Conservation (phyloP, 2,113 vertebrate genomes). For the Caloenas nicobarica region DNA sequence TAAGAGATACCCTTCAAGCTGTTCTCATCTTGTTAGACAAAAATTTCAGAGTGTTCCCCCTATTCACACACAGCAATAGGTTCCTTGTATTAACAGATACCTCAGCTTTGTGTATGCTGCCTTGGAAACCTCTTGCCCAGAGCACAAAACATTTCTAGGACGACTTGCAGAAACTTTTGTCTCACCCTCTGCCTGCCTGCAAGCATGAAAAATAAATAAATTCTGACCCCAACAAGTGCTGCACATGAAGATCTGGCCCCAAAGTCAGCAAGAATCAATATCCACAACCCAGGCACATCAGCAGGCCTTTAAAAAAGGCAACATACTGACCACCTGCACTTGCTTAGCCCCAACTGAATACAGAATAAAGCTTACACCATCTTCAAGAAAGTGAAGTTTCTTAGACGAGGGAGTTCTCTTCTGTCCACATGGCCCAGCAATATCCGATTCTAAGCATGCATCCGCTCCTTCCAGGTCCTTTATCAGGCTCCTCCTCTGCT, state of each 20-base stretch:
- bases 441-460: not conserved
- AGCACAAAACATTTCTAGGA: not conserved
- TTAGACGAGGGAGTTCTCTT: not conserved
- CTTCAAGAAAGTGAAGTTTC: not conserved
- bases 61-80: not conserved
- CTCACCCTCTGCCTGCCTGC: not conserved
- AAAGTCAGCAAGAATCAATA: not conserved
- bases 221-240: not conserved
- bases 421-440: not conserved
- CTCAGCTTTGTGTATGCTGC: not conserved
- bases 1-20: not conserved
- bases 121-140: not conserved
- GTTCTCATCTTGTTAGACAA: not conserved
- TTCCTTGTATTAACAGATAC: not conserved
- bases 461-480: not conserved
- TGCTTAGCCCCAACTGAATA: not conserved
- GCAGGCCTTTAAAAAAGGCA: not conserved
- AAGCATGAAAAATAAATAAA: not conserved
- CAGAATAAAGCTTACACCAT: not conserved
- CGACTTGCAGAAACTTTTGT: not conserved
- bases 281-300: not conserved
- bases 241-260: not conserved
- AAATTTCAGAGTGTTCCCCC: not conserved
- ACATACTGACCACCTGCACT: not conserved
- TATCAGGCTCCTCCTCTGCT: not conserved